A percentile compares a stretch with the other conserved stretches of the same genome.
phyloP scores from a whole-genome alignment of 2,888 invertebrate genomes.

The Leptopilina drosophilae region DNA sequence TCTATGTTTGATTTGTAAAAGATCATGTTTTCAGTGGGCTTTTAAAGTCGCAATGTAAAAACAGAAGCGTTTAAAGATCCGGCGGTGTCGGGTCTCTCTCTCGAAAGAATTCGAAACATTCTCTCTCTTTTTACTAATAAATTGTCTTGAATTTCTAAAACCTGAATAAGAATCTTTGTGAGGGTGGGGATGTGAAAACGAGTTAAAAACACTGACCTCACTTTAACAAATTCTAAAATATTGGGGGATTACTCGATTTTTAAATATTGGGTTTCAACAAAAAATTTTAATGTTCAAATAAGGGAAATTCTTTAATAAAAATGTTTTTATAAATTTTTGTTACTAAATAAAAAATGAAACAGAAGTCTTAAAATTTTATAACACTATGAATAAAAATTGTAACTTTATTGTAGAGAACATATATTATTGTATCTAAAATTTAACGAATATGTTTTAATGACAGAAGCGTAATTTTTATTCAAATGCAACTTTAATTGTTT shows the following conservation, averaged over 20 bases:
- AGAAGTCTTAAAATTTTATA: no score
- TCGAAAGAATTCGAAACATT: slow-evolving; percentile 32
- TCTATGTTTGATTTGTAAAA: slow-evolving; percentile 23
- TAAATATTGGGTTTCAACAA: no score
- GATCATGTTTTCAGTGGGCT: background rate
- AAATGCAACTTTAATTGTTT: no score
- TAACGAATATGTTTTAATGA: no score
- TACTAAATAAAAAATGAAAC: no score
- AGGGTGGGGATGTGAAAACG: slow-evolving; percentile 6
- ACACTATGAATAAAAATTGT: no score
- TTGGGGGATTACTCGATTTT: background rate
- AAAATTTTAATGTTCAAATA: no score
- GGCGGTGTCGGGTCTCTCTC: slow-evolving; percentile 5
- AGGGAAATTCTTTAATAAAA: no score
- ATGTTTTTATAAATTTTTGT: no score
- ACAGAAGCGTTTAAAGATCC: slow-evolving; percentile 37
- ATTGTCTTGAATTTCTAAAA: slow-evolving; percentile 10
- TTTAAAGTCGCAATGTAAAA: slow-evolving; percentile 10
- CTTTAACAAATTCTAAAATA: background rate
- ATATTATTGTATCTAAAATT: no score
- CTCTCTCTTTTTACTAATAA: slow-evolving; percentile 28
- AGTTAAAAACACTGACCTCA: slow-evolving; percentile 5
- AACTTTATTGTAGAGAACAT: no score
- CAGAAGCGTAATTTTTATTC: no score
- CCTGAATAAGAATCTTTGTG: slow-evolving; percentile 20